phyloP scores from a whole-genome alignment of 1,140 invertebrate genomes.

The Sycobia sp. region DNA sequence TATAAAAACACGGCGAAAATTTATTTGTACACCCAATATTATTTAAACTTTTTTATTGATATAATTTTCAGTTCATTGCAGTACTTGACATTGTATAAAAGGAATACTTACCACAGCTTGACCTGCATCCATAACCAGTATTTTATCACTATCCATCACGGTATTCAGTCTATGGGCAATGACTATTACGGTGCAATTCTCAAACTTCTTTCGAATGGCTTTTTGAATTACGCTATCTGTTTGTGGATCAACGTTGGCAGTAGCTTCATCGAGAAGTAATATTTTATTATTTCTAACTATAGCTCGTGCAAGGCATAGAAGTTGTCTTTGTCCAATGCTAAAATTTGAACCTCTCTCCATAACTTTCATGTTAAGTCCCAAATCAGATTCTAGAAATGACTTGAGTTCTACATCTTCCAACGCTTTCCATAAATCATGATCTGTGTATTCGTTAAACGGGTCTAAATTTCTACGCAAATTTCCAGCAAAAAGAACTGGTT shows the following conservation, averaged over 20 bases:
- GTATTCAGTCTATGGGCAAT: slow-evolving; percentile 87
- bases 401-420: slow-evolving; percentile 68
- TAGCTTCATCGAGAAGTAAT: slow-evolving; percentile 74
- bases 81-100: not conserved
- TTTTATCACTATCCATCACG: slow-evolving; percentile 71
- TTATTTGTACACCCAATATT: not conserved
- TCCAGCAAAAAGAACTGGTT: slow-evolving; percentile 83
- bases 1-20: too few species aligned
- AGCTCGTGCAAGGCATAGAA: slow-evolving; percentile 79
- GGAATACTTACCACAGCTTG: slow-evolving; percentile 53
- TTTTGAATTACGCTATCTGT: slow-evolving; percentile 76
- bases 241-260: slow-evolving; percentile 74
- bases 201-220: slow-evolving; percentile 75
- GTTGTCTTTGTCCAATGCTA: slow-evolving; percentile 82
- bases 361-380: slow-evolving; percentile 72
- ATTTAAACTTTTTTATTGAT: not conserved
- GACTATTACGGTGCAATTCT: slow-evolving; percentile 80
- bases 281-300: slow-evolving; percentile 80
- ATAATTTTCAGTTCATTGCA: not conserved
- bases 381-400: slow-evolving; percentile 67
- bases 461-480: slow-evolving; percentile 81
- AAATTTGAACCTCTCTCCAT: slow-evolving; percentile 80
- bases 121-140: slow-evolving; percentile 69
- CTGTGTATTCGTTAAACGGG: slow-evolving; percentile 78
- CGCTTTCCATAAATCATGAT: slow-evolving; percentile 75